phyloP scores from a whole-genome alignment of 2,797 vertebrate species.

The Chiloscyllium punctatum region DNA sequence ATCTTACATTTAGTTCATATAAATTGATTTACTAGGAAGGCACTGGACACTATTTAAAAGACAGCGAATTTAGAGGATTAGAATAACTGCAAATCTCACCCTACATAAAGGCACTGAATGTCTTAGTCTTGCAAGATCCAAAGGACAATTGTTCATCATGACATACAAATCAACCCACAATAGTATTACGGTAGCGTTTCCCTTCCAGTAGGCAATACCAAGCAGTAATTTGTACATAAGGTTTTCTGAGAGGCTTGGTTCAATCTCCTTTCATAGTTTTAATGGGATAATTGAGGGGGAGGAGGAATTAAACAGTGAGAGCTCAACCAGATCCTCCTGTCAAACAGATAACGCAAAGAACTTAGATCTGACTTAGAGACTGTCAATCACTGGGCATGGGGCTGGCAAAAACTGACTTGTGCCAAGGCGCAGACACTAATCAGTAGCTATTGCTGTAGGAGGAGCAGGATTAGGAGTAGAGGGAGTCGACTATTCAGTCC shows the following conservation, averaged over 20 bases:
- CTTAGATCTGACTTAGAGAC: background rate
- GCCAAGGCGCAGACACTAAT: background rate
- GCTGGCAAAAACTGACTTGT: background rate
- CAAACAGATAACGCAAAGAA: background rate
- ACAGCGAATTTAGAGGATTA: background rate
- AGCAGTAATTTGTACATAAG: background rate
- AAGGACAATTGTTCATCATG: background rate
- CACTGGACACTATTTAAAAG: background rate
- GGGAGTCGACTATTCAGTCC: background rate
- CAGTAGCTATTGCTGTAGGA: background rate
- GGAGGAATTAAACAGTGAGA: background rate
- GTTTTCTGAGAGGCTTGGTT: background rate
- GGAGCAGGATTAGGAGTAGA: background rate
- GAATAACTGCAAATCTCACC: constrained; percentile 5
- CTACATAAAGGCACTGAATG: constrained; percentile 4
- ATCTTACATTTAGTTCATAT: background rate
- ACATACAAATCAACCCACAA: background rate
- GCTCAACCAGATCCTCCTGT: background rate
- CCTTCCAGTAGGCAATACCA: background rate
- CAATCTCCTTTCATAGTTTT: constrained; percentile 5
- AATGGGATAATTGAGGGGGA: background rate
- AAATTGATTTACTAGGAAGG: background rate
- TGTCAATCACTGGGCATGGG: background rate
- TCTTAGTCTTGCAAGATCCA: background rate
- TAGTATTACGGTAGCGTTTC: background rate